Percentiles rank a stretch among this genome's conserved stretches.
phyloP scores from a whole-genome alignment of 2,888 invertebrate species.

The Euclidia mi region DNA sequence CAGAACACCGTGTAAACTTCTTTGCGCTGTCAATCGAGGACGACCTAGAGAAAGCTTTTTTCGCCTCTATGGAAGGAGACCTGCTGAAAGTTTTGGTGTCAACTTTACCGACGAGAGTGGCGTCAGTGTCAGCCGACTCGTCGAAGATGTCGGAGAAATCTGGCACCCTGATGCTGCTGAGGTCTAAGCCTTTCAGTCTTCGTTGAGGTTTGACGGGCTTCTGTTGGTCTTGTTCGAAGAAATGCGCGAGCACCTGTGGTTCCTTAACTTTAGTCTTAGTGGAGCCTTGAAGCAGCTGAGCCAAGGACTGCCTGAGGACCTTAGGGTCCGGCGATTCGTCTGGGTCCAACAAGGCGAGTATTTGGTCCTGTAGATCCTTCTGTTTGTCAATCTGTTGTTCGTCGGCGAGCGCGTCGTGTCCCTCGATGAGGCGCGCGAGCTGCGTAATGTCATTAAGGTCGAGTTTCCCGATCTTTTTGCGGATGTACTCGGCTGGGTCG shows the following conservation, averaged over 20 bases:
- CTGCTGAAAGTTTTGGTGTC: constrained; percentile 52
- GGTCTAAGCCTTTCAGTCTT: constrained; percentile 76
- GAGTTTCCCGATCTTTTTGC: constrained; percentile 80
- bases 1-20: constrained; percentile 54
- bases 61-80: constrained; percentile 46
- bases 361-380: constrained; percentile 78
- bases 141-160: constrained; percentile 65
- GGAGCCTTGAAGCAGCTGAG: constrained; percentile 73
- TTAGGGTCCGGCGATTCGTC: constrained; percentile 78
- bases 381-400: constrained; percentile 67
- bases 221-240: constrained; percentile 66
- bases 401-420: constrained; percentile 69
- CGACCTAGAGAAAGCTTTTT: constrained; percentile 50
- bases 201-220: constrained; percentile 69
- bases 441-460: constrained; percentile 81
- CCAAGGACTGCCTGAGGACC: constrained; percentile 71
- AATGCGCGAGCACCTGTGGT: constrained; percentile 63
- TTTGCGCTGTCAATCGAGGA: constrained; percentile 52
- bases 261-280: constrained; percentile 65
- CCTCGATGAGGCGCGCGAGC: constrained; percentile 80
- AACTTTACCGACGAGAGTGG: constrained; percentile 60
- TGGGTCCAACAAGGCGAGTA: constrained; percentile 76
- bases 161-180: constrained; percentile 60
- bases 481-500: constrained; percentile 79
- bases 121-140: constrained; percentile 75